A percentile compares a stretch with the other conserved stretches of the same genome.
Evolutionary conservation across 2,888 invertebrate species (phyloP).

Genomic region (Chrysodeixis includens): DNA sequence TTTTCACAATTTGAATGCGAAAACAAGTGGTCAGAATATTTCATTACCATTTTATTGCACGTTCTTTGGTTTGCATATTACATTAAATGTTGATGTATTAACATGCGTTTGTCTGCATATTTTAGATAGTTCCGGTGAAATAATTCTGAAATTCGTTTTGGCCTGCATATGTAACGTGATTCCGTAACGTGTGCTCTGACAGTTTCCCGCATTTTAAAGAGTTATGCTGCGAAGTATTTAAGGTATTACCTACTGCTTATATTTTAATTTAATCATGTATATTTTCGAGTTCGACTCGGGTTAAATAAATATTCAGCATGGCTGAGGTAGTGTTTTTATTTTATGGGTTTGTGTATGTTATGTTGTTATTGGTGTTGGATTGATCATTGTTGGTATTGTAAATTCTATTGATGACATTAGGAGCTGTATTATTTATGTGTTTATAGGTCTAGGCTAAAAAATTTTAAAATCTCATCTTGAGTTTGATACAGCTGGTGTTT

Average conservation of each 20-base stretch:
- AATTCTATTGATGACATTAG: constrained; percentile 22
- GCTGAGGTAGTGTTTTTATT: constrained; percentile 79
- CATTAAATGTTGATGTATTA: not conserved
- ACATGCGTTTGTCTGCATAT: not conserved
- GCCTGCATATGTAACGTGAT: not conserved
- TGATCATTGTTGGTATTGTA: constrained; percentile 13
- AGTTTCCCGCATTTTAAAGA: constrained; percentile 12
- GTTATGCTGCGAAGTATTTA: constrained; percentile 17
- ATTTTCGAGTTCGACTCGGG: constrained; percentile 74
- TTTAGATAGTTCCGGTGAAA: not conserved
- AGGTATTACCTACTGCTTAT: constrained; percentile 23
- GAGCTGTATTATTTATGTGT: constrained; percentile 20
- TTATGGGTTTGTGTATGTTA: constrained; percentile 55
- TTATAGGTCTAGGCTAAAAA: not conserved
- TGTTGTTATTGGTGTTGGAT: constrained; percentile 46
- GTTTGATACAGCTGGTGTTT: not conserved
- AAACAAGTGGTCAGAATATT: not conserved
- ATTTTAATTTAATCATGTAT: constrained; percentile 51
- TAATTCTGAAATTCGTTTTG: no score
- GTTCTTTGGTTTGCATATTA: not conserved
- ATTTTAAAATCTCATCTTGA: no score
- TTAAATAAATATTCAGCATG: constrained; percentile 78
- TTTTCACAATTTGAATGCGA: no score
- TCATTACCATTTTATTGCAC: not conserved
- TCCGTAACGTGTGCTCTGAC: constrained; percentile 10